Evolutionary conservation across 2,888 invertebrate genomes (phyloP), one percentile per base, ranked within the genome.

Genomic region (Harpalus rubripes): DNA sequence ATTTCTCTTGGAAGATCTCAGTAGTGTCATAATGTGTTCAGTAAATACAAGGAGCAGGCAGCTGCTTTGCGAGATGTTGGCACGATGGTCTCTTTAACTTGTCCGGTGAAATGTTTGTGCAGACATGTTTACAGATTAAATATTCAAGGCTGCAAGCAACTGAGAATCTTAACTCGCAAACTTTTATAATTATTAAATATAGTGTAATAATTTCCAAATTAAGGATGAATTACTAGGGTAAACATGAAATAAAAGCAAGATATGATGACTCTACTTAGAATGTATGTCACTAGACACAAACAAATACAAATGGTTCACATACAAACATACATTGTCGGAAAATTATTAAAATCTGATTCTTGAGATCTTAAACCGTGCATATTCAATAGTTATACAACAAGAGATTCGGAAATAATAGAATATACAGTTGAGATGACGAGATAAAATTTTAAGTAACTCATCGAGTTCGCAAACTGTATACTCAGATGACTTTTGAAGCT

Each of bases 31-130:
- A 65, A 65, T 65, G n/a, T 39, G 26, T 65, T 65, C 65, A 10
- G 65, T n/a, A 65, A 65, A 65, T 65, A 65, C 65, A 65, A 65
- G 22, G 22, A 22, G 22, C 22, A 1, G 65, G 58, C 12, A 65
- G 65, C 65, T 65, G 65, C 65, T 65, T 65, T 22, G 22, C 22
- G n/a, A 22, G 65, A 26, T 65, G 65, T 65, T 65, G 65, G 65
- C 39, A 26, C 65, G 65, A 65, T 65, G 65, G 32, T 65, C 65
- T 65, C 65, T 65, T 65, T 65, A 65, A 65, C 26, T 65, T 65
- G 65, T 32, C 65, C 65, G 65, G 65, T 32, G 65, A 26, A 65
- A 65, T 65, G 65, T 65, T 65, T 65, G 39, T 26, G 12, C 39
- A 65, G n/a, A 65, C 12, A 26, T 65, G 65, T 65, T 65, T 65